Evolutionary conservation across 2,888 invertebrate species (phyloP), one percentile per base, ranked within the genome.

Genomic region (Chelonus formosanus): DNA sequence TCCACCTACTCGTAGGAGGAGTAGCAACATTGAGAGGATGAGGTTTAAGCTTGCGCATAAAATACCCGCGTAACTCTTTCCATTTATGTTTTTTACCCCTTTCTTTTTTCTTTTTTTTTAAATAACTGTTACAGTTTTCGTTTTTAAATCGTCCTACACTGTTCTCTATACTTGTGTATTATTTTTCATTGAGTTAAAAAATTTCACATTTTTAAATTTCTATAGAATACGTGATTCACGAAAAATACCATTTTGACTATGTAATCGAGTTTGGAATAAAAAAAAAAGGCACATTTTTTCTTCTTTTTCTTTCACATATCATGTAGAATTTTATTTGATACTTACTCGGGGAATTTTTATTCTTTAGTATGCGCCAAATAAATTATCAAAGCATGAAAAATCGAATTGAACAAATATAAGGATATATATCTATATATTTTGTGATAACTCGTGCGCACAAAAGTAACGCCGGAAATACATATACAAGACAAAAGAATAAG

Each of bases 1-100:
- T 81, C 82, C 81, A 78, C 82, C 82, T 79, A 78, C 76, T 69
- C 62, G 63, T 68, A 10, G 55, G 66, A 62, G 62, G 62, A 67
- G 58, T 53, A 62, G 20, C 44, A 7, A 8, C 32, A 32, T 52
- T 8, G 34, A 52, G 52, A 32, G 34, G 8, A 34, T 32, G 52
- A 32, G 40, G 20, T 50, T 48, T 58, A 62, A 67, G 67, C 58
- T 67, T 67, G 67, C 67, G 67, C 67, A 40, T 53, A 8, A 56
- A 65, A 61, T 48, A 59, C 55, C 31, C 36, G 40, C 52, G 40
- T 48, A 50, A 60, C 65, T 59, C 57, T 56, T 57, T 58, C 34
- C 35, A 35, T 36, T 45, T 44, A 32, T 31, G 20, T 31, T 6
- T 6, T 61, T 34, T 34, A n/a, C 34, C 7, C 47, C 10, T 8